Percentiles rank a stretch among this genome's conserved stretches.
Evolutionary conservation across 2,113 vertebrate species (phyloP).

Genomic region (Eptesicus fuscus): DNA sequence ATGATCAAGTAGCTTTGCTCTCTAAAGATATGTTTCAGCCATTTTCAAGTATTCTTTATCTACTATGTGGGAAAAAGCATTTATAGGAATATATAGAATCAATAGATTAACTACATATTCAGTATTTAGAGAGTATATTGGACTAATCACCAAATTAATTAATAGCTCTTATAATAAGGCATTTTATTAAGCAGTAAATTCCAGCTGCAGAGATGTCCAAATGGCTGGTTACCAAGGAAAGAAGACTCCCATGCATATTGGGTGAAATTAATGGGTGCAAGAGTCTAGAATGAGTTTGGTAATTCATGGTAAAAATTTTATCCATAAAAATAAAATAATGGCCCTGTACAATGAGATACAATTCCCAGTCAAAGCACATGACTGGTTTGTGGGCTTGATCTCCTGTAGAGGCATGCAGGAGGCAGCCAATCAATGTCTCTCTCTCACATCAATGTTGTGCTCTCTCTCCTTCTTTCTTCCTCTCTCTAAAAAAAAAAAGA

Average conservation of each 20-base stretch:
- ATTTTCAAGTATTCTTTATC: constrained; percentile 72
- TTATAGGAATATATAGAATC: constrained; percentile 65
- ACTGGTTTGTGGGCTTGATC: too few relatives aligned
- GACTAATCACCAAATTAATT: constrained; percentile 26
- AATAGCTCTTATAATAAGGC: not conserved
- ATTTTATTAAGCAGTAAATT: constrained; percentile 38
- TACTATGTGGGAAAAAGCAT: constrained; percentile 56
- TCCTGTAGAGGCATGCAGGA: too few relatives aligned
- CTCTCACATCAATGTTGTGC: too few relatives aligned
- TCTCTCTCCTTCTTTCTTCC: too few relatives aligned
- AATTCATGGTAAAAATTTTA: not conserved
- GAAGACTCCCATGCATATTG: not conserved
- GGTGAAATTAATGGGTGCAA: not conserved
- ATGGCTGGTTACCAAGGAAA: not conserved
- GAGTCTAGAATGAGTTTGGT: not conserved
- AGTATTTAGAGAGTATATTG: constrained; percentile 7
- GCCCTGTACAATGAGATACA: too few relatives aligned
- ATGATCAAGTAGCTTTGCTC: constrained; percentile 65
- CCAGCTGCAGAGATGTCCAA: constrained; percentile 43
- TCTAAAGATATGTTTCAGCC: constrained; percentile 49
- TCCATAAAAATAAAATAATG: not conserved
- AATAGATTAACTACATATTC: constrained; percentile 29
- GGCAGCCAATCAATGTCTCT: too few relatives aligned
- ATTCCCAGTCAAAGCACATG: too few relatives aligned
- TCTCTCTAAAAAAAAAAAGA: too few relatives aligned